Base-by-base conservation (phyloP, 2,797 vertebrate genomes). In the Oryzias dopingdopingensis region DNA sequence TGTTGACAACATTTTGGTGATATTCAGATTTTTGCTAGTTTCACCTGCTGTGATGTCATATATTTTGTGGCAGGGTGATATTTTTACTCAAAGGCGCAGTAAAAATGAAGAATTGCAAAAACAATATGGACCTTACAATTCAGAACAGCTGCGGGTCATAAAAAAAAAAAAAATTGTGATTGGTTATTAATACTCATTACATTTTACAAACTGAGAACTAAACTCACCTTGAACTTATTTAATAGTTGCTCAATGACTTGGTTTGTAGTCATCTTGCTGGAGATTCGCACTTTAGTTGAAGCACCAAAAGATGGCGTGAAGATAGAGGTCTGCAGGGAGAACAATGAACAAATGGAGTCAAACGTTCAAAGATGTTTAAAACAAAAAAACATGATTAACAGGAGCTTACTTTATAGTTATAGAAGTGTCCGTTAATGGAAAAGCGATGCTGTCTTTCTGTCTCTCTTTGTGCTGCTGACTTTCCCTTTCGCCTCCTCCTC, bases 401-500 rank as follows among this genome's bases (percentile, higher is more conserved):
- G n/a, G 22, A 17, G 60, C 20, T 1, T 13, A 89, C 92, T 85
- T 92, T 92, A 24, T 92, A 91, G 82, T 97, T 93, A 65, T 97
- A 98, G 81, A 95, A 95, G 72, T 97, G 96, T 40, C 96, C 95
- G 0, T 98, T 97, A 70, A 97, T 98, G 0, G 95, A 98, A 59
- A 94, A 95, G 51, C 95, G 91, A 59, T 94, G 93, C 0, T 89
- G 90, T 49, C 83, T 88, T 5, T 85, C 85, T 62, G 74, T 88
- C 81, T 90, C 87, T 66, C 76, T 74, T 62, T 92, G 82, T 0
- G 72, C 72, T 0, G 67, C 74, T 0, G 77, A 78, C 76, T 90
- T 91, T 6, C 72, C 65, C 52, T 74, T 77, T 3, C 65, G 77
- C 72, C 59, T 76, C 66, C 93, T 92, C 85, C 84, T 94, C 54